Percentiles rank a stretch among this genome's conserved stretches.
phyloP scores from a whole-genome alignment of 2,113 vertebrate genomes.

The Atractosteus spatula region DNA sequence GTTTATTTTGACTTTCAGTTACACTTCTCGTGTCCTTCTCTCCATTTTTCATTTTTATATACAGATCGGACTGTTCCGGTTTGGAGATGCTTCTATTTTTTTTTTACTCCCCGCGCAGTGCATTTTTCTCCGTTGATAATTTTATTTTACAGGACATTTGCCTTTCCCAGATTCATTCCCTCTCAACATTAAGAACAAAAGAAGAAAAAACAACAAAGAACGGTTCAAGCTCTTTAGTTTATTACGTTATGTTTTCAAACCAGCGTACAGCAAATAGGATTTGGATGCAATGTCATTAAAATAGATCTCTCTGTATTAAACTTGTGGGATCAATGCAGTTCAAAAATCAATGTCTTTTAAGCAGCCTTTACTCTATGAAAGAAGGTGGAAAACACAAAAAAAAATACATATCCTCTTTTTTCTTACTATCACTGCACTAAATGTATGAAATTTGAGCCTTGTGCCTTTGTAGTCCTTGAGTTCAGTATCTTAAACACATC shows the following conservation, averaged over 20 bases:
- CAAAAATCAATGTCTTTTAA: slow-evolving; percentile 39
- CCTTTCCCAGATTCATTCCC: slow-evolving; percentile 21
- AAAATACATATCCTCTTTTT: not conserved
- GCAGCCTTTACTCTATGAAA: slow-evolving; percentile 52
- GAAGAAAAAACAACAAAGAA: not conserved
- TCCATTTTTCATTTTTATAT: too few species aligned
- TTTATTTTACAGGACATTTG: slow-evolving; percentile 29
- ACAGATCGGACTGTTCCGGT: too few species aligned
- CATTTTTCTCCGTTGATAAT: slow-evolving; percentile 24
- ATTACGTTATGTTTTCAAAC: slow-evolving; percentile 41
- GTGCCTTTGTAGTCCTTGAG: too few species aligned
- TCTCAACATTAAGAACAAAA: slow-evolving; percentile 32
- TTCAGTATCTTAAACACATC: too few species aligned
- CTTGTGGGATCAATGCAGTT: slow-evolving; percentile 38
- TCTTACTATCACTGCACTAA: too few species aligned
- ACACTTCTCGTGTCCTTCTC: too few species aligned
- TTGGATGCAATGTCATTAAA: slow-evolving; percentile 50
- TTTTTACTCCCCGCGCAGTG: not conserved
- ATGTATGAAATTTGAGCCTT: too few species aligned
- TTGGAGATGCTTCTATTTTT: slow-evolving; percentile 11
- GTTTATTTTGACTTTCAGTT: too few species aligned
- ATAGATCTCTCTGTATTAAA: slow-evolving; percentile 47
- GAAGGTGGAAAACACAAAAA: slow-evolving; percentile 23
- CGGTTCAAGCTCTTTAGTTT: slow-evolving; percentile 36
- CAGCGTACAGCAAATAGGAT: slow-evolving; percentile 42